phyloP scores from a whole-genome alignment of 2,113 vertebrate genomes.

The Holacanthus passer region DNA sequence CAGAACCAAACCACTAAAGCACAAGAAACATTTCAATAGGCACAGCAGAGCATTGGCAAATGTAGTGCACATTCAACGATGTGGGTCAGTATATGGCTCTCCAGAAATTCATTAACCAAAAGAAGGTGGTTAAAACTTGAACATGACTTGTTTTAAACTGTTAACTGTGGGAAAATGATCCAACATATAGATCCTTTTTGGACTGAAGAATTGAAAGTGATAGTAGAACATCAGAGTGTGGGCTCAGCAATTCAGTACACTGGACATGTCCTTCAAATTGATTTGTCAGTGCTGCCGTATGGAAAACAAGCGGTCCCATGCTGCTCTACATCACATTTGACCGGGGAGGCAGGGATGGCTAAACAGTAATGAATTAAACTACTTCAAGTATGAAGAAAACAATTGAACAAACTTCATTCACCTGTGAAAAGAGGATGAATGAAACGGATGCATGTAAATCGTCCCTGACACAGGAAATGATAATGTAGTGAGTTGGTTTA shows the following conservation, averaged over 20 bases:
- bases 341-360: background rate
- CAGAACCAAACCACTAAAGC: slow-evolving; percentile 28
- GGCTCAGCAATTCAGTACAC: background rate
- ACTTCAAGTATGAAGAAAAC: slow-evolving; percentile 14
- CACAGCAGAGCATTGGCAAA: slow-evolving; percentile 59
- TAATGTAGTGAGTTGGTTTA: background rate
- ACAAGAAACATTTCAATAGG: slow-evolving; percentile 49
- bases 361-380: slow-evolving; percentile 27
- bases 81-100: slow-evolving; percentile 41
- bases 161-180: background rate
- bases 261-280: slow-evolving; percentile 8
- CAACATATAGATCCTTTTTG: background rate
- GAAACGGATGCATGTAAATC: background rate
- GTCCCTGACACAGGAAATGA: slow-evolving; percentile 14
- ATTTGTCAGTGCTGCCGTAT: background rate
- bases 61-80: slow-evolving; percentile 43
- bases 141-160: background rate
- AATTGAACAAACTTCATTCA: background rate
- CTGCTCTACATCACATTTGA: slow-evolving; percentile 36
- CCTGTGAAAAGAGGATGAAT: slow-evolving; percentile 14
- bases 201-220: background rate
- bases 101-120: slow-evolving; percentile 1
- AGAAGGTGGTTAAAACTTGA: background rate
- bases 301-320: background rate
- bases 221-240: background rate